Percentiles rank a stretch among this genome's conserved stretches.
phyloP scores from a whole-genome alignment of 2,888 invertebrate species.

The Eulithis prunata region DNA sequence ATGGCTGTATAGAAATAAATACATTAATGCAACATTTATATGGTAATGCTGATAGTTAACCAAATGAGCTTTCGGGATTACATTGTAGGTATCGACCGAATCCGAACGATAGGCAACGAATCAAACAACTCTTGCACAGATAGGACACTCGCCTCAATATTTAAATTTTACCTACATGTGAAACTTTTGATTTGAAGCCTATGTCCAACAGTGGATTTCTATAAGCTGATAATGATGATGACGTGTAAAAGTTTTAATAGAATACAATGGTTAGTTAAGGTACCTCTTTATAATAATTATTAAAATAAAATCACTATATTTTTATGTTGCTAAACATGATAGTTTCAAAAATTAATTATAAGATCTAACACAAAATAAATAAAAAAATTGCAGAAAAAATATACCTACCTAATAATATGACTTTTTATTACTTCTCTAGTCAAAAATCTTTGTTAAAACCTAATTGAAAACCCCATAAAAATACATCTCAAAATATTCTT shows the following conservation, averaged over 20 bases:
- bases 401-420: too few relatives aligned
- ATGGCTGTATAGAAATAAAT: conserved; percentile 38
- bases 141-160: conserved; percentile 1
- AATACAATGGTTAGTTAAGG: too few relatives aligned
- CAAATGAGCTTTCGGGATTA: conserved; percentile 35
- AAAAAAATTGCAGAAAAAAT: neutral
- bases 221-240: neutral
- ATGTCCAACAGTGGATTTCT: neutral
- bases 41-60: conserved; percentile 35
- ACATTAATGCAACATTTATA: conserved; percentile 39
- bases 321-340: too few relatives aligned
- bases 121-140: neutral
- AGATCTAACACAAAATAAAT: too few relatives aligned
- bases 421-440: neutral
- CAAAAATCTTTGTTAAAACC: conserved; percentile 2
- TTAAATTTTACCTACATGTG: neutral
- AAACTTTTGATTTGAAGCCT: too few relatives aligned
- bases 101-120: conserved; percentile 14
- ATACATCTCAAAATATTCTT: conserved; percentile 25
- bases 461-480: conserved; percentile 15
- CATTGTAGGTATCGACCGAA: conserved; percentile 27
- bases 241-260: too few relatives aligned
- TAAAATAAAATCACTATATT: too few relatives aligned
- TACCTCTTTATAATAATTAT: too few relatives aligned
- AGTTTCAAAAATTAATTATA: too few relatives aligned